phyloP scores from a whole-genome alignment of 1,140 invertebrate genomes.

The Pseudomyrmex pallidus region DNA sequence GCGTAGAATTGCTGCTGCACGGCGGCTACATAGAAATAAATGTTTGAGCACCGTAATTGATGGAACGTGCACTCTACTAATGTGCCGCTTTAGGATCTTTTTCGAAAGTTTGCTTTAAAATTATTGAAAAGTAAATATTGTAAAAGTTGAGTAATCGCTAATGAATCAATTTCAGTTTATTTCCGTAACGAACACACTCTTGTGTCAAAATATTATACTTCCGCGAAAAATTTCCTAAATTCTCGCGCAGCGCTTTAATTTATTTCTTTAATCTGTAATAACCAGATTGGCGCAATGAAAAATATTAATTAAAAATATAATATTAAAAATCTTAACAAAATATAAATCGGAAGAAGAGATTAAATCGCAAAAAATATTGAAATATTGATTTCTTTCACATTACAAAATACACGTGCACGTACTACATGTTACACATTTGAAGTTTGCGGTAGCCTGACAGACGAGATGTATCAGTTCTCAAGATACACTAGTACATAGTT shows the following conservation, averaged over 20 bases:
- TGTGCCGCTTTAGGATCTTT: background rate
- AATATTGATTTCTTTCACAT: background rate
- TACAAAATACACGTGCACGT: background rate
- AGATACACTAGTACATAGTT: background rate
- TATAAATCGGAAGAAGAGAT: background rate
- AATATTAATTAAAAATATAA: conserved; percentile 1
- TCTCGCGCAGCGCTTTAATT: background rate
- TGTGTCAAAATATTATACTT: too few species aligned
- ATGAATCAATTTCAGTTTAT: too few species aligned
- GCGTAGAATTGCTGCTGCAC: background rate
- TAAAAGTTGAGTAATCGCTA: too few species aligned
- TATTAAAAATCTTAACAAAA: background rate
- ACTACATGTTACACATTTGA: background rate
- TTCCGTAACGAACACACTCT: too few species aligned
- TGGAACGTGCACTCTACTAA: background rate
- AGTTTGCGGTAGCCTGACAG: background rate
- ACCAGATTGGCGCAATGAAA: too few species aligned
- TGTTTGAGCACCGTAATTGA: background rate
- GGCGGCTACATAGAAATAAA: background rate
- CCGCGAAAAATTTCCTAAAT: background rate
- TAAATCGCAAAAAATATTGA: background rate
- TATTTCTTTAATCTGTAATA: too few species aligned
- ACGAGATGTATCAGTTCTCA: background rate
- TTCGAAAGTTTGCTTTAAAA: too few species aligned
- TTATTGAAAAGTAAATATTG: too few species aligned